phyloP scores from a whole-genome alignment of 2,113 vertebrate species.

The Eulacestoma nigropectus region DNA sequence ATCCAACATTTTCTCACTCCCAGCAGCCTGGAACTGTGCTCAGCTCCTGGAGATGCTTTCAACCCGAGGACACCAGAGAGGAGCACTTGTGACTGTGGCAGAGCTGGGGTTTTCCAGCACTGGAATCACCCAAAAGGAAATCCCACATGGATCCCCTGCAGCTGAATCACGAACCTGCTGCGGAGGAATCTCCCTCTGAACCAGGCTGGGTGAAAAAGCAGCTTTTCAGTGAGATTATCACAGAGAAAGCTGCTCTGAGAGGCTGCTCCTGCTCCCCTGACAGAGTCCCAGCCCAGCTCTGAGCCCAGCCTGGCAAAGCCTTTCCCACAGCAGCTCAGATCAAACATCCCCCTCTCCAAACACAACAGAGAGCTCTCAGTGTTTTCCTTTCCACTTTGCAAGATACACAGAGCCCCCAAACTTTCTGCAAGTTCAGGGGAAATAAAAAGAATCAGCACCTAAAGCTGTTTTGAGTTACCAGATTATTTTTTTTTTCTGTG shows the following conservation, averaged over 20 bases:
- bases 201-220: accelerated
- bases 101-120: not conserved
- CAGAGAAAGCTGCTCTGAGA: not conserved
- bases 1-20: not conserved
- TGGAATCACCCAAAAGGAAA: not conserved
- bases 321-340: not conserved
- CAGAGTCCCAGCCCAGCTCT: not conserved
- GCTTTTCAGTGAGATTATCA: not conserved
- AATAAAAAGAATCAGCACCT: not conserved
- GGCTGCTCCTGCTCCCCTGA: not conserved
- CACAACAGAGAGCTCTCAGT: not conserved
- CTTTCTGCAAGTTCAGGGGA: not conserved
- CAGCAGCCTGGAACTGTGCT: not conserved
- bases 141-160: not conserved
- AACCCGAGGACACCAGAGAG: not conserved
- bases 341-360: not conserved
- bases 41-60: not conserved
- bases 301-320: not conserved
- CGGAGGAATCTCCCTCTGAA: not conserved
- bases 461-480: not conserved
- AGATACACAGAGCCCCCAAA: not conserved
- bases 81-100: not conserved
- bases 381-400: not conserved
- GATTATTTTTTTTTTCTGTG: not conserved
- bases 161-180: not conserved